Evolutionary conservation across 92 coral and sea anemone genomes (phyloP).

Genomic region (Actinernus sp.): DNA sequence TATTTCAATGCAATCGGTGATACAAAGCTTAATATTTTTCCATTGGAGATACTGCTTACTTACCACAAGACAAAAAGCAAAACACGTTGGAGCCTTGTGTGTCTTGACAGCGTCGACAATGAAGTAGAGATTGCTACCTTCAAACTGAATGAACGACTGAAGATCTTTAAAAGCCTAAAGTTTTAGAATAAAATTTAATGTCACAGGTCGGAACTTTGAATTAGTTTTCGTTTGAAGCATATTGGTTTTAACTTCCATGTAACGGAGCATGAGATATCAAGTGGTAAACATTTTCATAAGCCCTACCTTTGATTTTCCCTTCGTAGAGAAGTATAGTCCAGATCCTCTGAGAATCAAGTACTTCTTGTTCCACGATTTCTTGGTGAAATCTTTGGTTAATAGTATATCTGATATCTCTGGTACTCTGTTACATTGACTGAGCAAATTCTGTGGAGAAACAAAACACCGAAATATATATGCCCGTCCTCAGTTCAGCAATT

Average conservation of each 20-base stretch:
- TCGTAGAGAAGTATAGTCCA: conserved; percentile 73
- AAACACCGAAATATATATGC: no score
- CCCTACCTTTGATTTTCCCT: conserved; percentile 82
- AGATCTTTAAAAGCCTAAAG: conserved; percentile 75
- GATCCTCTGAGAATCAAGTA: conserved; percentile 79
- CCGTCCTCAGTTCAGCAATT: no score
- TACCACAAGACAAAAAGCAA: conserved; percentile 83
- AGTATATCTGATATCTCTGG: conserved; percentile 77
- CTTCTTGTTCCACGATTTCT: conserved; percentile 85
- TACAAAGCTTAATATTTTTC: no score
- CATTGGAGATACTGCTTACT: conserved; percentile 25
- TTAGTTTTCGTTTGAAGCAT: no score
- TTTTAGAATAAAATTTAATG: no score
- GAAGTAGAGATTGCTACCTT: conserved; percentile 66
- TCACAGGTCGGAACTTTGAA: no score
- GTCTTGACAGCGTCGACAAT: conserved; percentile 54
- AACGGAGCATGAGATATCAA: no score
- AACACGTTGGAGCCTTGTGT: conserved; percentile 73
- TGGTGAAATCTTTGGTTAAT: conserved; percentile 68
- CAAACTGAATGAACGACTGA: conserved; percentile 74
- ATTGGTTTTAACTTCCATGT: no score
- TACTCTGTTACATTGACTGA: conserved; percentile 69
- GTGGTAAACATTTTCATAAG: not conserved
- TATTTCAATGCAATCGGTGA: no score
- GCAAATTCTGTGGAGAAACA: conserved; percentile 59